These are phyloP conservation scores for Chaitophorus viminalis DNA, from an alignment of 2,888 invertebrate species.

Conservation along the genomic window DNA sequence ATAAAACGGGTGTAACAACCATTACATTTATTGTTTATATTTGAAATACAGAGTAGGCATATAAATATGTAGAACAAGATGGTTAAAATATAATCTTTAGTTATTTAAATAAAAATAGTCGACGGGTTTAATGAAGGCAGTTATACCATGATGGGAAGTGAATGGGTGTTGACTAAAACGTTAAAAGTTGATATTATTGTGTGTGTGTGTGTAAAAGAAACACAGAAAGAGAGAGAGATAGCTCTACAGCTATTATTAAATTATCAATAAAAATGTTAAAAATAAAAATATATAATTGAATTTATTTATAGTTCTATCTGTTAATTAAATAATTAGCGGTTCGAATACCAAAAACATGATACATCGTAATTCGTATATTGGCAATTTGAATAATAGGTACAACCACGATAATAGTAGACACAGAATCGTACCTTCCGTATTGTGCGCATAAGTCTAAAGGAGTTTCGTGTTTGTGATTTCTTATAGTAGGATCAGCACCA, in stretches of 20 bases:
- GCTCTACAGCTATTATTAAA: not conserved
- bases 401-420: not conserved
- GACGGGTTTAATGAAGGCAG: not conserved
- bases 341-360: not conserved
- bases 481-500: constrained; percentile 87
- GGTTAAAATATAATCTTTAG: not conserved
- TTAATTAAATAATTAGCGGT: not conserved
- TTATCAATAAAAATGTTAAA: not conserved
- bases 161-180: not conserved
- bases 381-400: not conserved
- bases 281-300: not conserved
- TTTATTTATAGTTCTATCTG: not conserved
- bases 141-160: not conserved
- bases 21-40: not conserved
- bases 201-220: no score
- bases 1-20: not conserved
- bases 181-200: not conserved
- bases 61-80: not conserved
- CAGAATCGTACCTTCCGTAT: constrained; percentile 75
- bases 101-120: not conserved
- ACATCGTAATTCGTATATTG: not conserved
- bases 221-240: no score
- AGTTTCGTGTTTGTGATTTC: constrained; percentile 88
- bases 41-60: not conserved
- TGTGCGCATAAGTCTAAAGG: constrained; percentile 94